Percentiles rank a stretch among this genome's conserved stretches.
These are phyloP conservation scores for Myanophis thanlyinensis DNA, from an alignment of 2,113 vertebrate species.

Conservation along the genomic window DNA sequence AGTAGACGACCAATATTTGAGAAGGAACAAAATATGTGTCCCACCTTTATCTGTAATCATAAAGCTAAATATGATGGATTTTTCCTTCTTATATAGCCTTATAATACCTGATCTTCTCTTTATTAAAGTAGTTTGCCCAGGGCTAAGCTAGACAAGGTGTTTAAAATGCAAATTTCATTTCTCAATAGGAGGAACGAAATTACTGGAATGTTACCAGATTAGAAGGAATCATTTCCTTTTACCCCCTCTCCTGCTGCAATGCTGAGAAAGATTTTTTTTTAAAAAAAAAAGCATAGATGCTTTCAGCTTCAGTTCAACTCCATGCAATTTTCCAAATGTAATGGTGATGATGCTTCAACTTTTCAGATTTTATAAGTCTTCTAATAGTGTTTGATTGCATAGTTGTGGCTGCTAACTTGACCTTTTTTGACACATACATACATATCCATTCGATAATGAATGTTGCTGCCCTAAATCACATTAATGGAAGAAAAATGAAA, in stretches of 20 bases:
- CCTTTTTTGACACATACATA: background rate
- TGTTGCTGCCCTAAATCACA: background rate
- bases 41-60: constrained; percentile 16
- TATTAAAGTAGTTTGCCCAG: constrained; percentile 23
- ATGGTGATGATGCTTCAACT: background rate
- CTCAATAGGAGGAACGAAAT: background rate
- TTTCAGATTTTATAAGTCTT: background rate
- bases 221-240: background rate
- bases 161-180: background rate
- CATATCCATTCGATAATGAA: background rate
- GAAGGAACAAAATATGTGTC: background rate
- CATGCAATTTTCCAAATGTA: background rate
- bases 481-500: background rate
- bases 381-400: background rate
- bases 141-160: background rate
- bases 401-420: background rate
- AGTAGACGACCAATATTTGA: background rate
- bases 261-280: background rate
- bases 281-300: background rate
- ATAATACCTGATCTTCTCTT: background rate
- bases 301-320: background rate
- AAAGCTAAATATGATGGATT: background rate
- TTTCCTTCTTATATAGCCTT: background rate
- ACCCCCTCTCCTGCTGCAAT: background rate
- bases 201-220: background rate